Percentiles rank a stretch among this genome's conserved stretches.
These are phyloP conservation scores for Pseudobourletiella spinata DNA, from an alignment of 1,140 invertebrate genomes.

Conservation along the genomic window DNA sequence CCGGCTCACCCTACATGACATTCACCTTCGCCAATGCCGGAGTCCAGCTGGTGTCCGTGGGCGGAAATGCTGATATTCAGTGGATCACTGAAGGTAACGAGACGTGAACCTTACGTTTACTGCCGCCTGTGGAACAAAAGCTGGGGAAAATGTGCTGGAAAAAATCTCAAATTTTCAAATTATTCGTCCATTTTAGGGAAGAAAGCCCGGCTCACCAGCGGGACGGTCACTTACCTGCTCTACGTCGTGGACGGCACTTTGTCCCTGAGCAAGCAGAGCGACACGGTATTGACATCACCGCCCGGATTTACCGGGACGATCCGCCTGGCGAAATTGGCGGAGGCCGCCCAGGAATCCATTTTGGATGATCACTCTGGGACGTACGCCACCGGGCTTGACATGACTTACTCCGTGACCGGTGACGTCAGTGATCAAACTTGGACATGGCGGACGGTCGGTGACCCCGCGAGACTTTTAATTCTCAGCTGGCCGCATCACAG, in stretches of 20 bases:
- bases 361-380: slow-evolving; percentile 16
- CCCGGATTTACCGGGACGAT: slow-evolving; percentile 20
- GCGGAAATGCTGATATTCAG: not conserved
- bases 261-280: not conserved
- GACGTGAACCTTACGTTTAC: too few species aligned
- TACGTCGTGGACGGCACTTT: not conserved
- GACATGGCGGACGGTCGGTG: slow-evolving; percentile 23
- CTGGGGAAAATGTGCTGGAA: too few species aligned
- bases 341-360: slow-evolving; percentile 18
- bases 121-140: too few species aligned
- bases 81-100: slow-evolving; percentile 9
- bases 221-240: not conserved
- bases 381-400: not conserved
- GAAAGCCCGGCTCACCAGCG: slow-evolving; percentile 1
- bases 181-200: too few species aligned
- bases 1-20: slow-evolving; percentile 22
- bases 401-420: slow-evolving; percentile 18
- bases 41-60: not conserved
- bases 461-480: slow-evolving; percentile 15
- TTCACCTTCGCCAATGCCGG: slow-evolving; percentile 8
- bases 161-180: too few species aligned
- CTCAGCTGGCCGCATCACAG: slow-evolving; percentile 30
- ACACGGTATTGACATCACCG: slow-evolving; percentile 2
- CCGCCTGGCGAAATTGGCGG: slow-evolving; percentile 25
- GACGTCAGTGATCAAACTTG: slow-evolving; percentile 19